Evolutionary conservation across 2,888 invertebrate genomes (phyloP).

Genomic region (Bugula neritina): DNA sequence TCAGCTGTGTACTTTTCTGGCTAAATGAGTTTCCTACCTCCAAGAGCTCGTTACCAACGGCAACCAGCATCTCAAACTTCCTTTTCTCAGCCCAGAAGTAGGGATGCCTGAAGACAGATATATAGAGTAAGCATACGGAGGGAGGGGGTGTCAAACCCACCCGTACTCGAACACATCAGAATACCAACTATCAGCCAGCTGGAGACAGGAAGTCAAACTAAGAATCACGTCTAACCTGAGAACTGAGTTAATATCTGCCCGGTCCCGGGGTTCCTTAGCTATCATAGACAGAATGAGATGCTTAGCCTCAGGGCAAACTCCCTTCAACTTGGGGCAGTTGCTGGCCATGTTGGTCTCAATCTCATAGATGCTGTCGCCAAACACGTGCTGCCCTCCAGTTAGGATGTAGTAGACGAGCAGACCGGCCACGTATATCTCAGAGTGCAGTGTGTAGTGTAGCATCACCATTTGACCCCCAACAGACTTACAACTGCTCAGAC

Average conservation of each 20-base stretch:
- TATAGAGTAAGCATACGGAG: no score
- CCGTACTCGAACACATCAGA: background rate
- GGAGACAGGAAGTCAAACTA: no score
- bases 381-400: conserved; percentile 43
- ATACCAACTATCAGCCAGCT: no score
- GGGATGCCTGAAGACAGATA: conserved; percentile 38
- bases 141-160: background rate
- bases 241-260: conserved; percentile 34
- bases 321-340: conserved; percentile 32
- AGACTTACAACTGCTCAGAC: background rate
- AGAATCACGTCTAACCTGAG: conserved; percentile 16
- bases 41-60: conserved; percentile 32
- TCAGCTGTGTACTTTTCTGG: background rate
- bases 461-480: background rate
- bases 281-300: conserved; percentile 40
- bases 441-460: conserved; percentile 33
- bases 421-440: conserved; percentile 38
- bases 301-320: conserved; percentile 39
- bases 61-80: conserved; percentile 39
- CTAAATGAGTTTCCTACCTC: background rate
- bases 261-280: conserved; percentile 32
- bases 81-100: conserved; percentile 46
- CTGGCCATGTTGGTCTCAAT: conserved; percentile 36
- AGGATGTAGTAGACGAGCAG: conserved; percentile 44
- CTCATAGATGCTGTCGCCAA: conserved; percentile 36